Evolutionary conservation across 2,113 vertebrate species (phyloP), one percentile per base, ranked within the genome.

Genomic region (Perccottus glenii): DNA sequence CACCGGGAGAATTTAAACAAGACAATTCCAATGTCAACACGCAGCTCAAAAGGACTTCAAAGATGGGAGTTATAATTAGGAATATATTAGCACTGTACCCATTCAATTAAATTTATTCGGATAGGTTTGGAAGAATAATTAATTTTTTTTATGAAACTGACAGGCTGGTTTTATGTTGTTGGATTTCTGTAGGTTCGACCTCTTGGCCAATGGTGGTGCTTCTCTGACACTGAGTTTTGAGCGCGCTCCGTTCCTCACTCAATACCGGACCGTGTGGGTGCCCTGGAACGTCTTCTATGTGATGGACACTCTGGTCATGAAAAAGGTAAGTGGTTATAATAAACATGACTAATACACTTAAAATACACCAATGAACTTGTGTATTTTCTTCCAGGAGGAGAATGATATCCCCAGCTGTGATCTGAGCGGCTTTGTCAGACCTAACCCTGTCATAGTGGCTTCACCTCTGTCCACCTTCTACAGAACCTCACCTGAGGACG

Each of bases 401-500:
- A 99, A 99, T 32, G 96, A 98, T 86, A 99, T 99, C 70, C 98
- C 98, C 56, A 99, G 96, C 75, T 99, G 98, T 73, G 96, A 99
- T 74, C 93, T 99, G 70, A 99, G 97, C 0, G 96, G 98, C 11
- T 99, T 99, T 67, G 90, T 99, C 81, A 90, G 96, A 83, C 96
- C 98, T 60, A 94, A 90, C 76, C 97, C 98, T 0, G 88, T 99
- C 81, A 97, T 99, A 0, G 94, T 98, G 47, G 94, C 96, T 0
- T 98, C 97, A 0, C 96, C 96, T 46, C 87, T 99, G 65, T 99
- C 98, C 10, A 98, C 95, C 0, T 95, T 98, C 63, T 97, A 95
- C 60, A 91, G 94, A 87, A 92, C 93, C 46, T 96, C 95, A 47
- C 92, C 93, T 5, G 94, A 96, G 60, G 94, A 98, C n/a, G 96